Evolutionary conservation across 2,113 vertebrate genomes (phyloP).

Genomic region (Larimichthys polyactis): DNA sequence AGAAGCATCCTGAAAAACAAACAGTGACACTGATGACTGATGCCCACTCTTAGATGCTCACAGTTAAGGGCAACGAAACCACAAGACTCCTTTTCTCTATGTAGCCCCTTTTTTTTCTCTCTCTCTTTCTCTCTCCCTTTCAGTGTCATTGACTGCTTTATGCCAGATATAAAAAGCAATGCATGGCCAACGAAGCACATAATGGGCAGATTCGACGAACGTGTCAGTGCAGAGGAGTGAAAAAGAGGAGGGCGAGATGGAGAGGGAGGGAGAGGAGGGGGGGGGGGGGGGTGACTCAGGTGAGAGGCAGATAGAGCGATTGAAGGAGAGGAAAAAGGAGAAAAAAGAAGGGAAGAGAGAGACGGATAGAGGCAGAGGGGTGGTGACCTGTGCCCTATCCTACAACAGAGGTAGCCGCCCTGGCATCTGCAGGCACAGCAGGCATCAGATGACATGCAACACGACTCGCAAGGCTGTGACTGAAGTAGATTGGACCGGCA

Average conservation of each 20-base stretch:
- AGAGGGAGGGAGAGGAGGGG: neutral
- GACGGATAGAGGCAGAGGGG: slow-evolving; percentile 41
- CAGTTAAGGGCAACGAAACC: slow-evolving; percentile 58
- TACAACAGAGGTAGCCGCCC: slow-evolving; percentile 63
- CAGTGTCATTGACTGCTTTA: slow-evolving; percentile 77
- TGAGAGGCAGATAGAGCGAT: slow-evolving; percentile 31
- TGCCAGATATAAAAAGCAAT: slow-evolving; percentile 78
- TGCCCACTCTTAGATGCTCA: slow-evolving; percentile 35
- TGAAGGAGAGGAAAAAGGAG: slow-evolving; percentile 37
- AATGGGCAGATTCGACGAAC: slow-evolving; percentile 78
- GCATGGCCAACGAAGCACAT: slow-evolving; percentile 76
- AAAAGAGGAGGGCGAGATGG: slow-evolving; percentile 50
- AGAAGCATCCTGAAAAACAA: slow-evolving; percentile 61
- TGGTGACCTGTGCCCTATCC: slow-evolving; percentile 59
- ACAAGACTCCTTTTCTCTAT: slow-evolving; percentile 46
- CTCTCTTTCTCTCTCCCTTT: slow-evolving; percentile 65
- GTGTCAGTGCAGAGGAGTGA: slow-evolving; percentile 70
- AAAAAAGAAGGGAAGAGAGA: slow-evolving; percentile 22
- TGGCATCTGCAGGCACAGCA: slow-evolving; percentile 75
- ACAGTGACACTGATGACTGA: slow-evolving; percentile 63
- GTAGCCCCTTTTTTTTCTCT: slow-evolving; percentile 21
- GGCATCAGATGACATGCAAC: slow-evolving; percentile 68
- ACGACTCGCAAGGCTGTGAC: slow-evolving; percentile 62
- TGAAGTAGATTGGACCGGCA: slow-evolving; percentile 60
- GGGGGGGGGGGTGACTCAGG: neutral